Evolutionary conservation across 2,113 vertebrate genomes (phyloP).

Genomic region (Cyanoramphus novaezelandiae): DNA sequence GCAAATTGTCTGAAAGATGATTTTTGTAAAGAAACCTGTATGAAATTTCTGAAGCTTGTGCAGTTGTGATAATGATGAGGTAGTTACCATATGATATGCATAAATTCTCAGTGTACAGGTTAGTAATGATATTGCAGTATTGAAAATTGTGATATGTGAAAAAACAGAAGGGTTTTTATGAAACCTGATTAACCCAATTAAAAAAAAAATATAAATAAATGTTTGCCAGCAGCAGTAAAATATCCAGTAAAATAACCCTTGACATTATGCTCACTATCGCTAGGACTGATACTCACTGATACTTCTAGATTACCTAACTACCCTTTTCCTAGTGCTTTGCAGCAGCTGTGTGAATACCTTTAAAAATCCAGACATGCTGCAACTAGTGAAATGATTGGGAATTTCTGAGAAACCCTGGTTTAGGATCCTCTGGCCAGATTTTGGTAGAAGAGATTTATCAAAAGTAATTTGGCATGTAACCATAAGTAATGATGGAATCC

Average conservation of each 20-base stretch:
- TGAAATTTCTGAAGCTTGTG: background rate
- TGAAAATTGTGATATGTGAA: background rate
- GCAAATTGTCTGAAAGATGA: background rate
- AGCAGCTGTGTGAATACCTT: background rate
- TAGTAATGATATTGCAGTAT: background rate
- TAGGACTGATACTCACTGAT: background rate
- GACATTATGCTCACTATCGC: background rate
- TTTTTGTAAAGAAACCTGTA: background rate
- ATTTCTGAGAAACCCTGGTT: background rate
- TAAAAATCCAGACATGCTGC: background rate
- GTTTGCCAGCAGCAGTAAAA: background rate
- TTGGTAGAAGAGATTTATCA: background rate
- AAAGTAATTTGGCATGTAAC: background rate
- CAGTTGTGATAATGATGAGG: background rate
- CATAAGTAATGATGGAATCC: background rate
- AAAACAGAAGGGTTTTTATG: background rate
- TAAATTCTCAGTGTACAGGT: background rate
- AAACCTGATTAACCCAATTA: background rate
- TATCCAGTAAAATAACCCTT: background rate
- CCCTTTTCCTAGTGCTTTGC: background rate
- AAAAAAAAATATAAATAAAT: background rate
- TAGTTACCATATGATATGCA: background rate
- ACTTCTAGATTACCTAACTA: background rate
- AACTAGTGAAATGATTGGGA: background rate
- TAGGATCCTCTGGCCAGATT: background rate